Evolutionary conservation across 2,888 invertebrate genomes (phyloP).

Genomic region (Strigamia maritima): DNA sequence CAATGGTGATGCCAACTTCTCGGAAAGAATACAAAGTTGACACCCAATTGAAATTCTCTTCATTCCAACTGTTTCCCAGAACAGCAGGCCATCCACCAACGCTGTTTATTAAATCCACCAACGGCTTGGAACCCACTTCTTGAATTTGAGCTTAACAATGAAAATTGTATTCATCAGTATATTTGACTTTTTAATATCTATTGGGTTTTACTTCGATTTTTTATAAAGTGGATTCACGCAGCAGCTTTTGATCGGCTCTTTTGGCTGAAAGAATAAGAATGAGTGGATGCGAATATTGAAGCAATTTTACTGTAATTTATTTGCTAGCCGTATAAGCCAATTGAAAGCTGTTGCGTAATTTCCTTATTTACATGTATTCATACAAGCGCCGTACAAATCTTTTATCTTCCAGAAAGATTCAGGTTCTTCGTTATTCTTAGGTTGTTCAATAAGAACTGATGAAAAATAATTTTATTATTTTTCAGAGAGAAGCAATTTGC

Average conservation of each 20-base stretch:
- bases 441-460: slow-evolving; percentile 39
- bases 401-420: slow-evolving; percentile 74
- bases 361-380: slow-evolving; percentile 76
- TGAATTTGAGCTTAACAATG: slow-evolving; percentile 9
- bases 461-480: not conserved
- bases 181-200: not conserved
- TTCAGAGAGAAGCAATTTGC: not conserved
- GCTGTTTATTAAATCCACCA: slow-evolving; percentile 65
- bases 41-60: slow-evolving; percentile 70
- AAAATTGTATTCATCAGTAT: slow-evolving; percentile 25
- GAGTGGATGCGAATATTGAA: not conserved
- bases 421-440: slow-evolving; percentile 51
- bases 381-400: slow-evolving; percentile 78
- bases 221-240: not conserved
- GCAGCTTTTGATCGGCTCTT: not conserved
- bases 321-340: not conserved
- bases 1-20: slow-evolving; percentile 75
- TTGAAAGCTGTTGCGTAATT: not conserved
- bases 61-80: slow-evolving; percentile 69
- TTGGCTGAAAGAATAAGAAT: not conserved
- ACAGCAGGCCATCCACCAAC: slow-evolving; percentile 94
- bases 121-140: slow-evolving; percentile 64
- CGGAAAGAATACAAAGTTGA: slow-evolving; percentile 78
- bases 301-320: not conserved
- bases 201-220: not conserved